phyloP scores from a whole-genome alignment of 2,888 invertebrate genomes.

The Athripsodes cinereus region DNA sequence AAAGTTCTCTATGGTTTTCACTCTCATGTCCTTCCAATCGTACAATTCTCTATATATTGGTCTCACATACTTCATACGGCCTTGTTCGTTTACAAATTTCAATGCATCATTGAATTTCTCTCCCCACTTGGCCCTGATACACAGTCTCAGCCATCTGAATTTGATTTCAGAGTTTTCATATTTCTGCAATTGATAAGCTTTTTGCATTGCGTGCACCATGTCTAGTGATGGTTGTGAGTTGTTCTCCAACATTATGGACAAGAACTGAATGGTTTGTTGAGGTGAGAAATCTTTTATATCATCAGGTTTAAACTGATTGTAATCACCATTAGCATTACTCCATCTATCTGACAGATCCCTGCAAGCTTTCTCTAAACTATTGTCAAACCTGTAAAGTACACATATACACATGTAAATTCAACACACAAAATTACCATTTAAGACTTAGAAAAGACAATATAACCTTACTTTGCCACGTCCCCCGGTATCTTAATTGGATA shows the following conservation, averaged over 20 bases:
- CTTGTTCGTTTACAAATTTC: constrained; percentile 74
- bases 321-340: constrained; percentile 42
- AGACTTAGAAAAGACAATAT: no score
- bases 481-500: no score
- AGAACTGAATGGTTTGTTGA: constrained; percentile 61
- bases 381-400: constrained; percentile 61
- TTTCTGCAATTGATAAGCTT: constrained; percentile 57
- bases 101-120: constrained; percentile 62
- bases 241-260: constrained; percentile 59
- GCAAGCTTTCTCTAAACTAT: constrained; percentile 57
- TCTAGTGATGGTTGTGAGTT: constrained; percentile 38
- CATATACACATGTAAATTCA: no score
- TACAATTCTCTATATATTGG: constrained; percentile 83
- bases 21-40: constrained; percentile 67
- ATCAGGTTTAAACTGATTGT: constrained; percentile 40
- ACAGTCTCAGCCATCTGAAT: constrained; percentile 70
- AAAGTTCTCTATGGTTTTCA: constrained; percentile 66
- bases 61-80: constrained; percentile 87
- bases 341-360: constrained; percentile 52
- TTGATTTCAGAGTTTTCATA: constrained; percentile 75
- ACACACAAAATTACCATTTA: no score
- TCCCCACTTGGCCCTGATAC: constrained; percentile 67
- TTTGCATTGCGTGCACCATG: constrained; percentile 56
- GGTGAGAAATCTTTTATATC: constrained; percentile 55
- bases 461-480: no score